Conservation (phyloP, 2,888 invertebrate genomes). For the Machimus atricapillus region DNA sequence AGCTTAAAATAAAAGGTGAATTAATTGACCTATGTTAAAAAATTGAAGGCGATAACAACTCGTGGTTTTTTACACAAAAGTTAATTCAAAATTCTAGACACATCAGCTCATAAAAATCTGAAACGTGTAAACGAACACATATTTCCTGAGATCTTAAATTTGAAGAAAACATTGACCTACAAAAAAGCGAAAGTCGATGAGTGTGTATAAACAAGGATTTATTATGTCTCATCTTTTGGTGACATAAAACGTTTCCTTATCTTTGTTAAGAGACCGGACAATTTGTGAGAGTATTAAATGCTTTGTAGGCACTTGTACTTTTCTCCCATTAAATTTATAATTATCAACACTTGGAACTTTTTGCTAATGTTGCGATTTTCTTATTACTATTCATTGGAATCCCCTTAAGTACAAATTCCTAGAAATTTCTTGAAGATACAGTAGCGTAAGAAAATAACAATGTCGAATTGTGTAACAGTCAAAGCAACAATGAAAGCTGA, state of each 20-base stretch:
- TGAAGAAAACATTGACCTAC: neutral
- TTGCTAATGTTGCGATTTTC: too few relatives aligned
- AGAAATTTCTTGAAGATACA: neutral
- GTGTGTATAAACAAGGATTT: neutral
- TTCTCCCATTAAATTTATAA: neutral
- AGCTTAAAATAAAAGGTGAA: neutral
- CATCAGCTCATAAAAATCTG: neutral
- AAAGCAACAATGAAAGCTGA: neutral
- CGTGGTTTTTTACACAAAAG: neutral
- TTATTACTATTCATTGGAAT: neutral
- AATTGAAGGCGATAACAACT: neutral
- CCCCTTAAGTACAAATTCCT: neutral
- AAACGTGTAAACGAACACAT: neutral
- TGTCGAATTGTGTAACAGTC: neutral
- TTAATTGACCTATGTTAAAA: neutral
- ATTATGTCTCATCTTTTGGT: neutral
- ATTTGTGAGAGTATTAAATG: neutral
- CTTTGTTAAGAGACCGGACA: neutral
- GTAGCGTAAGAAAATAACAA: neutral
- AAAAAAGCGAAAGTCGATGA: neutral
- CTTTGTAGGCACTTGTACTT: neutral
- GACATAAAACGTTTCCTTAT: neutral
- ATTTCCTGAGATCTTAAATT: neutral
- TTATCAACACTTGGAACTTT: neutral
- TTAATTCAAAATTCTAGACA: neutral